phyloP scores from a whole-genome alignment of 2,113 vertebrate genomes.

The Daboia siamensis region DNA sequence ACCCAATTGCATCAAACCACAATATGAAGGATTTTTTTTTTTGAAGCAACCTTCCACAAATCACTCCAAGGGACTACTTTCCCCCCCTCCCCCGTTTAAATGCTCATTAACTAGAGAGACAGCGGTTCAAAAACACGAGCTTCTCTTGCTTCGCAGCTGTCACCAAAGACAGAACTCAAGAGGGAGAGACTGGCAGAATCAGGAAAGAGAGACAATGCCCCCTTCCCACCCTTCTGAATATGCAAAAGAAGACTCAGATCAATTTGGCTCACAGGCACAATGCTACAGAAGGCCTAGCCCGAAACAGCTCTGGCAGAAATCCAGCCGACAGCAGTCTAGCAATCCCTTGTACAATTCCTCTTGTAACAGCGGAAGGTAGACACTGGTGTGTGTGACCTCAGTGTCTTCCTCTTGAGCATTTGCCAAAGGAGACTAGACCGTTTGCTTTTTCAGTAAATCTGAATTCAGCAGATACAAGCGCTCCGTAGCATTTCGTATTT shows the following conservation, averaged over 20 bases:
- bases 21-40: conserved; percentile 18
- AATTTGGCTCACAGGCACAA: conserved; percentile 13
- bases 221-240: conserved; percentile 36
- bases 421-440: conserved; percentile 2
- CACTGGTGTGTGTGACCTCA: neutral
- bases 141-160: conserved; percentile 41
- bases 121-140: conserved; percentile 21
- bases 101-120: conserved; percentile 16
- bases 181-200: conserved; percentile 5
- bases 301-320: conserved; percentile 34
- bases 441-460: neutral
- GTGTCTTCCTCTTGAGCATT: neutral
- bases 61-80: conserved; percentile 2
- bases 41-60: neutral
- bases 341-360: conserved; percentile 7
- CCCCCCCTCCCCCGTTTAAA: conserved; percentile 25
- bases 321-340: neutral
- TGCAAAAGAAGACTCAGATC: conserved; percentile 39
- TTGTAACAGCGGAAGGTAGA: neutral
- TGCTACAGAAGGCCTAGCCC: conserved; percentile 7
- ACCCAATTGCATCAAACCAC: neutral
- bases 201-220: neutral
- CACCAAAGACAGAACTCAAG: neutral
- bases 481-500: conserved; percentile 43
- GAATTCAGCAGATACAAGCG: conserved; percentile 37